These are phyloP conservation scores for Centruroides sculpturatus DNA, from an alignment of 1,140 invertebrate genomes.

Conservation along the genomic window DNA sequence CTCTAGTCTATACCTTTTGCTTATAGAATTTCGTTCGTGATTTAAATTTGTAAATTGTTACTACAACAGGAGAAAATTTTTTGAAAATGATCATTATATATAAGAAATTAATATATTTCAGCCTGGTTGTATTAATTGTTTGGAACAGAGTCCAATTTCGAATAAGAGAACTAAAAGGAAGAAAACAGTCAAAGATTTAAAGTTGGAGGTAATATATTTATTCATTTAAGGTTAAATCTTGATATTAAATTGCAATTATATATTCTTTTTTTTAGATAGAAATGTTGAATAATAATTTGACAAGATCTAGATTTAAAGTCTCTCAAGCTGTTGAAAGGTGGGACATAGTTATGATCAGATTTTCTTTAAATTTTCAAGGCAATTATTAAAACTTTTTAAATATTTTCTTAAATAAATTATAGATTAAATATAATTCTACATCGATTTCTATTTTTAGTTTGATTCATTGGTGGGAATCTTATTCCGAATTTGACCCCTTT, in stretches of 20 bases:
- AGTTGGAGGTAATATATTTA: constrained; percentile 47
- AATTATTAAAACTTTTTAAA: too few species aligned
- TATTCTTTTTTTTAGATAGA: constrained; percentile 50
- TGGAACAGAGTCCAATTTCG: constrained; percentile 71
- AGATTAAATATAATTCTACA: too few species aligned
- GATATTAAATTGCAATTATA: background rate
- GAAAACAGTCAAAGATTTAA: constrained; percentile 52
- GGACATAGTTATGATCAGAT: background rate
- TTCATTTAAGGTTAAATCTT: background rate
- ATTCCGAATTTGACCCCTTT: constrained; percentile 77
- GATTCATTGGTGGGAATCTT: constrained; percentile 66
- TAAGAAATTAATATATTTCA: too few species aligned
- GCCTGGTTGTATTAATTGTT: constrained; percentile 62
- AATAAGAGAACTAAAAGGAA: constrained; percentile 31
- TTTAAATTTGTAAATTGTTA: too few species aligned
- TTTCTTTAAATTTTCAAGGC: too few species aligned
- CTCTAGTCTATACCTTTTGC: too few species aligned
- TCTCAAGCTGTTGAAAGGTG: constrained; percentile 13
- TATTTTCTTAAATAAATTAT: too few species aligned
- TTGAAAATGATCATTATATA: too few species aligned
- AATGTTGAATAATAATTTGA: constrained; percentile 60
- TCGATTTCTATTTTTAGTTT: constrained; percentile 36
- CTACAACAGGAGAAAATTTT: too few species aligned
- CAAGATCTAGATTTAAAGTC: constrained; percentile 60
- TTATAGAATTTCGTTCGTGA: too few species aligned